Base-by-base conservation (phyloP, 2,797 vertebrate genomes). In the Acanthurus lineatus region DNA sequence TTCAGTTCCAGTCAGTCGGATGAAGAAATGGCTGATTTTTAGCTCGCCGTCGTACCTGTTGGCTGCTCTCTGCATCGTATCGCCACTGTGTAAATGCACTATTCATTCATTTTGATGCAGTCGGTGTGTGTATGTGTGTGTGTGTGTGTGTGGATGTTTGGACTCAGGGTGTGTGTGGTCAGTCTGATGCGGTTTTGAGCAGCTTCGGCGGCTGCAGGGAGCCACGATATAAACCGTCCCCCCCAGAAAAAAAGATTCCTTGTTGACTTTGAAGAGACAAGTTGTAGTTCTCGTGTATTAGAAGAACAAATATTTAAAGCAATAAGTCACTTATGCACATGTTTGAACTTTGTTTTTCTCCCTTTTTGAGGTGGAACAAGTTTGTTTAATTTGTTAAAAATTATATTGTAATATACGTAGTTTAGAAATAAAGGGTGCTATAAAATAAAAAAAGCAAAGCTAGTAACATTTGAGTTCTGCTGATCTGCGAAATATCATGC, bases 201-300 rank as follows among this genome's bases (percentile, higher is more conserved):
- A 12, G 71, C 44, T 61, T 28, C 8, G 9, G 67, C 9, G 28
- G 25, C 52, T 17, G 51, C 53, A n/a, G 62, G 3, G 6, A 20
- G 40, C 59, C 11, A n/a, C 32, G 6, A 62, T 38, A 74, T 22
- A 60, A 88, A 6, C 90, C 88, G 88, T 92, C 90, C 89, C 25
- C 25, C 25, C 25, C n/a, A n/a, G n/a, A n/a, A n/a, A n/a, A 1
- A 65, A 72, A 49, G 57, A 47, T 69, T 79, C 71, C 71, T 25
- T 2, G 48, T 56, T 2, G 48, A 48, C 53, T 73, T 54, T 35
- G 32, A 76, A 63, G 40, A 58, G 63, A 12, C 14, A 2, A 48
- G 51, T 9, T n/a, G 35, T 15, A 1, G 53, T 58, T 69, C n/a
- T 67, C 47, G 20, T 60, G 42, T 72, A 17, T 9, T 60, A 83